phyloP scores from a whole-genome alignment of 2,797 vertebrate genomes.

The Rhodeus uyekii region DNA sequence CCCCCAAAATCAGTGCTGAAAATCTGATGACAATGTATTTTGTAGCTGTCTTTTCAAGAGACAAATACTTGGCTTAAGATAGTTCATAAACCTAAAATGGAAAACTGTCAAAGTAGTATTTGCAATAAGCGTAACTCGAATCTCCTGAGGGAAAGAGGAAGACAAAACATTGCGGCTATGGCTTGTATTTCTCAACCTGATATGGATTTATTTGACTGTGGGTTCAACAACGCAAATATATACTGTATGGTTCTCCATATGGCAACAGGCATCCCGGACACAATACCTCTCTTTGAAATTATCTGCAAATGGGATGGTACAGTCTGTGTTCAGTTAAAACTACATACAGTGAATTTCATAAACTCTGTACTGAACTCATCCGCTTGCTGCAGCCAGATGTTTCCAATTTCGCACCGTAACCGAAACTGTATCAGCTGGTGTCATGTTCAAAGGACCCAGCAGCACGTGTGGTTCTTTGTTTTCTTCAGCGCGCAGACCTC shows the following conservation, averaged over 20 bases:
- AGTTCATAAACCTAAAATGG: slow-evolving; percentile 34
- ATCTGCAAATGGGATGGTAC: slow-evolving; percentile 27
- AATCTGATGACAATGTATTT: slow-evolving; percentile 1
- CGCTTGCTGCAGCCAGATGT: slow-evolving; percentile 63
- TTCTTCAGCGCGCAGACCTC: slow-evolving; percentile 57
- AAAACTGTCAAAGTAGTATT: slow-evolving; percentile 43
- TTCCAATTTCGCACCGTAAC: slow-evolving; percentile 68
- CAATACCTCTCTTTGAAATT: slow-evolving; percentile 37
- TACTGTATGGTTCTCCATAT: slow-evolving; percentile 33
- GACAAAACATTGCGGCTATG: slow-evolving; percentile 9
- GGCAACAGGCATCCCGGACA: slow-evolving; percentile 24
- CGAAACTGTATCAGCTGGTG: slow-evolving; percentile 67
- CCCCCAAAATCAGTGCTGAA: slow-evolving; percentile 10
- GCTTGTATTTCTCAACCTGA: background rate
- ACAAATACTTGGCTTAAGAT: slow-evolving; percentile 26
- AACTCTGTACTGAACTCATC: slow-evolving; percentile 48
- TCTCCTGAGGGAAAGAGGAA: slow-evolving; percentile 31
- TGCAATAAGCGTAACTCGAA: slow-evolving; percentile 40
- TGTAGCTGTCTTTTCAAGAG: slow-evolving; percentile 5
- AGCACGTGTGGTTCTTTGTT: slow-evolving; percentile 59
- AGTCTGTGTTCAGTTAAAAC: slow-evolving; percentile 47
- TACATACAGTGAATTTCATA: slow-evolving; percentile 42
- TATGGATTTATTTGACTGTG: slow-evolving; percentile 45
- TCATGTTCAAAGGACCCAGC: slow-evolving; percentile 73
- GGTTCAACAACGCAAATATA: slow-evolving; percentile 36